Percentiles rank a stretch among this genome's conserved stretches.
These are phyloP conservation scores for Hycleus phaleratus DNA, from an alignment of 1,140 invertebrate genomes.

Conservation along the genomic window DNA sequence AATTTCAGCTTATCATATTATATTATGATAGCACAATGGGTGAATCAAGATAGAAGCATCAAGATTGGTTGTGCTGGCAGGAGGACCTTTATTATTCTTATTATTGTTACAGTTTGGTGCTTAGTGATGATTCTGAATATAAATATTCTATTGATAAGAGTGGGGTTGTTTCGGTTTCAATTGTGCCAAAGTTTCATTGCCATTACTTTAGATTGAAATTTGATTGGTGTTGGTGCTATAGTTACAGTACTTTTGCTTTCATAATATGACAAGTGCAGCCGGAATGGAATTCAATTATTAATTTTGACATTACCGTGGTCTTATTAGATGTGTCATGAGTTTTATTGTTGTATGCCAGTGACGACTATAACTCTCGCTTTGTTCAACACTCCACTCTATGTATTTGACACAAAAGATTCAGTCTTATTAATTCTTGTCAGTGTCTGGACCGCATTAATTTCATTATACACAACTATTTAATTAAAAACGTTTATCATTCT, in stretches of 20 bases:
- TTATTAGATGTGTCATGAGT: slow-evolving; percentile 13
- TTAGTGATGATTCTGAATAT: slow-evolving; percentile 8
- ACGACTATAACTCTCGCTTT: no score
- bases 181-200: slow-evolving; percentile 3
- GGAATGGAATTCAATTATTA: slow-evolving; percentile 11
- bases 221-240: no score
- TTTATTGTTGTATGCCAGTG: slow-evolving; percentile 3
- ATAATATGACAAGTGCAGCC: slow-evolving; percentile 7
- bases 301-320: slow-evolving; percentile 7
- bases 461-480: no score
- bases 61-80: neutral
- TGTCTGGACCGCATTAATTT: no score
- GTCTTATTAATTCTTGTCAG: slow-evolving; percentile 5
- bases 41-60: neutral
- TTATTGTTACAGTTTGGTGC: neutral
- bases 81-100: slow-evolving; percentile 13
- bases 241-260: no score
- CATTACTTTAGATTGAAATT: no score
- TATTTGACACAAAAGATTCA: slow-evolving; percentile 5
- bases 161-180: slow-evolving; percentile 14
- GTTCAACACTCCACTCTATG: neutral
- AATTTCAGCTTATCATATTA: slow-evolving; percentile 11
- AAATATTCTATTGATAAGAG: slow-evolving; percentile 14
- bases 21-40: slow-evolving; percentile 8
- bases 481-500: no score